phyloP scores from a whole-genome alignment of 2,888 invertebrate genomes.

The Anagyrus pseudococci region DNA sequence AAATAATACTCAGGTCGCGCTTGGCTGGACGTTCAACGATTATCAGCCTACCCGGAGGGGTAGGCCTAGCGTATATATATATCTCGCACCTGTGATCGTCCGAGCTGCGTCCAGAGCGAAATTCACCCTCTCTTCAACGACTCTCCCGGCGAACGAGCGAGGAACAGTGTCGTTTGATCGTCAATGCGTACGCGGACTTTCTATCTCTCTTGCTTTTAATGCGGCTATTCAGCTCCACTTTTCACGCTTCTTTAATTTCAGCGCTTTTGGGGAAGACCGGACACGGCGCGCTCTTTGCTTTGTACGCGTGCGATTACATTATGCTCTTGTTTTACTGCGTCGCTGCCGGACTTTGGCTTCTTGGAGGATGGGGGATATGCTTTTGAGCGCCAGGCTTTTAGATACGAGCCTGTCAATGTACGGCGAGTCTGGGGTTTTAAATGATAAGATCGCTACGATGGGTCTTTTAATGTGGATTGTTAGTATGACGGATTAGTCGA shows the following conservation, averaged over 20 bases:
- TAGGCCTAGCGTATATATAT: slow-evolving; percentile 15
- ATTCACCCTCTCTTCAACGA: no score
- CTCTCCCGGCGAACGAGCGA: no score
- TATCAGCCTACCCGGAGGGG: neutral
- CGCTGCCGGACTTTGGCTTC: no score
- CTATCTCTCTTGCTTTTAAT: no score
- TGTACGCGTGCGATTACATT: neutral
- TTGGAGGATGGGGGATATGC: no score
- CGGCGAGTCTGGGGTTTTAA: neutral
- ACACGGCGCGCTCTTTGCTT: neutral
- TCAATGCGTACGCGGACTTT: neutral
- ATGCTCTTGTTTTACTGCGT: no score
- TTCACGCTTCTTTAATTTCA: slow-evolving; percentile 36
- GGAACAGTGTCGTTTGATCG: neutral
- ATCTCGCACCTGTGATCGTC: slow-evolving; percentile 39
- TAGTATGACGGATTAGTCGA: no score
- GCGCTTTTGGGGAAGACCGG: no score
- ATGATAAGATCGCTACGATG: neutral
- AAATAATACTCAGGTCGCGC: slow-evolving; percentile 28
- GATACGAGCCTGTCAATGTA: no score
- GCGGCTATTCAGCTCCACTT: slow-evolving; percentile 8
- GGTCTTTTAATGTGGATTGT: neutral
- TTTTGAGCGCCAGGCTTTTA: neutral
- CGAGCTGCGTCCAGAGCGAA: slow-evolving; percentile 10
- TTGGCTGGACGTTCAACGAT: slow-evolving; percentile 21